Base-by-base conservation (phyloP, 2,797 vertebrate species). In the Thalassophryne amazonica region DNA sequence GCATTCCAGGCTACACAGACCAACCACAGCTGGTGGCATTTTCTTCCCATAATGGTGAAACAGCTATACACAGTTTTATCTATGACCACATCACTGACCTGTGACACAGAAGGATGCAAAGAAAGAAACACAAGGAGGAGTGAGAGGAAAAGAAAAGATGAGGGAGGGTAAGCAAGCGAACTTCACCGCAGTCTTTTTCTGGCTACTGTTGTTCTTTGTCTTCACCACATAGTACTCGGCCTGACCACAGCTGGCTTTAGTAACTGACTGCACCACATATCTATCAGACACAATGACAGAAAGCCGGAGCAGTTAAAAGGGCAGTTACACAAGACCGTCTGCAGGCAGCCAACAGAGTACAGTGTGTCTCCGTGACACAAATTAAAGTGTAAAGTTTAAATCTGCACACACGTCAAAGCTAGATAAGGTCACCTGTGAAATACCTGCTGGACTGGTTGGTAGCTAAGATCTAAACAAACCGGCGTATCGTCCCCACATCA, bases 111-210 rank as follows among this genome's bases (percentile, higher is more conserved):
- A 30, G 21, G 32, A 31, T 30, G 37, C 13, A 8, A 9, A 46
- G 29, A 12, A 9, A 16, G 1, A 11, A 31, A 13, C 30, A 16
- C 3, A 18, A 17, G 72, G 21, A 20, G 34, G 14, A 51, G 19
- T 1, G 24, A 65, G 16, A 32, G 19, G 19, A 33, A n/a, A 16
- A 15, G 29, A 40, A 31, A 59, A 4, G 31, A 40, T 40, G 0
- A 52, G 41, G 24, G 34, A 54, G 35, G 42, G 24, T 15, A 57
- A 47, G 58, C 24, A 53, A 45, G 68, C 53, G 25, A 62, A 25
- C 35, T 40, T 62, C 9, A 38, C 80, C 83, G n/a, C 81, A 80
- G 24, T 65, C 85, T 87, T 85, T 87, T 87, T 81, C 76, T 73
- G 76, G 80, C 73, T 71, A 54, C 73, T 77, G 73, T 78, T 82